A percentile compares a stretch with the other conserved stretches of the same genome.
phyloP scores from a whole-genome alignment of 1,140 invertebrate genomes.

The Calephelis nemesis region DNA sequence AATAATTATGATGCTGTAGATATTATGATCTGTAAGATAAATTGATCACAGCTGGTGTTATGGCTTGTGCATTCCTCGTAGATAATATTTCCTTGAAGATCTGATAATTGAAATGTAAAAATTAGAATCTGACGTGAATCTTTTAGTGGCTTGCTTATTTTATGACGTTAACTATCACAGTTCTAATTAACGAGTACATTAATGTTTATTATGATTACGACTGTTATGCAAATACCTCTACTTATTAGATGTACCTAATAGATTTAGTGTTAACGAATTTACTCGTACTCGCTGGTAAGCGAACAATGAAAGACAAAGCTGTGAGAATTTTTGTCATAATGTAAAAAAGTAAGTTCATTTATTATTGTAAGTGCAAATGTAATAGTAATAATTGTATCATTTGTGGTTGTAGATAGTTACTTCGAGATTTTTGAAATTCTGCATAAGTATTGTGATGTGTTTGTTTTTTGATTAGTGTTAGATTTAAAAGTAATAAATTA shows the following conservation, averaged over 20 bases:
- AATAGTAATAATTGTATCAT: conserved; percentile 26
- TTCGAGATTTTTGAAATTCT: conserved; percentile 21
- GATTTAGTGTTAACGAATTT: conserved; percentile 75
- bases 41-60: not conserved
- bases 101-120: conserved; percentile 6
- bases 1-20: conserved; percentile 15
- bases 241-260: conserved; percentile 61
- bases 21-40: conserved; percentile 16
- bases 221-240: conserved; percentile 64
- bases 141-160: conserved; percentile 1
- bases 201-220: conserved; percentile 46
- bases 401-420: conserved; percentile 45
- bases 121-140: conserved; percentile 8
- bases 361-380: conserved; percentile 53
- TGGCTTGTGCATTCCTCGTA: conserved; percentile 17
- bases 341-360: conserved; percentile 74
- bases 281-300: conserved; percentile 71
- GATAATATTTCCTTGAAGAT: conserved; percentile 8
- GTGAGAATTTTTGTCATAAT: conserved; percentile 79
- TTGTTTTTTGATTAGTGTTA: conserved; percentile 2
- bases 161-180: conserved; percentile 12
- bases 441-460: conserved; percentile 13
- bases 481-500: conserved; percentile 7
- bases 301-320: conserved; percentile 80
- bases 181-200: conserved; percentile 26